phyloP scores from a whole-genome alignment of 2,888 invertebrate genomes.

The Aphidius colemani region DNA sequence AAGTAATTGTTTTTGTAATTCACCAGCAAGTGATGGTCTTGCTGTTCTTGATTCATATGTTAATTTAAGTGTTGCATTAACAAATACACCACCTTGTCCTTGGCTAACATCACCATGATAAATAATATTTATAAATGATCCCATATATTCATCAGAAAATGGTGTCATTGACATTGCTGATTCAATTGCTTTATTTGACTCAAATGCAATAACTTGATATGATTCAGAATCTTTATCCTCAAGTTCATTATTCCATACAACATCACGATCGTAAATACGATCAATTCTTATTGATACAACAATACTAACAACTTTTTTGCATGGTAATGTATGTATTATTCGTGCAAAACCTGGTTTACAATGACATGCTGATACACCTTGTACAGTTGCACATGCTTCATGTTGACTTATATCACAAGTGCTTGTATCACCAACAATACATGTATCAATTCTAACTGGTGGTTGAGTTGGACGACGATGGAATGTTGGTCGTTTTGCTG shows the following conservation, averaged over 20 bases:
- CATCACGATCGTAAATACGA: slow-evolving; percentile 76
- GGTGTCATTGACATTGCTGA: slow-evolving; percentile 93
- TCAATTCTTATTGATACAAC: slow-evolving; percentile 82
- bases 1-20: slow-evolving; percentile 81
- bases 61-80: slow-evolving; percentile 80
- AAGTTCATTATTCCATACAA: slow-evolving; percentile 78
- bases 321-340: slow-evolving; percentile 52
- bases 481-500: slow-evolving; percentile 63
- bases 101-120: slow-evolving; percentile 73
- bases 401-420: slow-evolving; percentile 88
- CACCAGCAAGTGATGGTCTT: slow-evolving; percentile 71
- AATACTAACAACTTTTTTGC: slow-evolving; percentile 71
- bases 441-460: slow-evolving; percentile 85
- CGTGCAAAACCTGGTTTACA: slow-evolving; percentile 73
- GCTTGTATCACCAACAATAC: slow-evolving; percentile 90
- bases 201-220: slow-evolving; percentile 81
- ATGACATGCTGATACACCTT: slow-evolving; percentile 84
- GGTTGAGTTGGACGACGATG: slow-evolving; percentile 71
- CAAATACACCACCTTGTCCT: slow-evolving; percentile 77
- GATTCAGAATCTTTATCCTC: slow-evolving; percentile 78
- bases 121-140: slow-evolving; percentile 78
- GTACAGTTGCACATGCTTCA: slow-evolving; percentile 81
- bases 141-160: slow-evolving; percentile 84
- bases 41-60: slow-evolving; percentile 65
- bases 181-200: slow-evolving; percentile 85